Conservation (phyloP, 1,140 invertebrate species). For the Alviniconcha marisindica region DNA sequence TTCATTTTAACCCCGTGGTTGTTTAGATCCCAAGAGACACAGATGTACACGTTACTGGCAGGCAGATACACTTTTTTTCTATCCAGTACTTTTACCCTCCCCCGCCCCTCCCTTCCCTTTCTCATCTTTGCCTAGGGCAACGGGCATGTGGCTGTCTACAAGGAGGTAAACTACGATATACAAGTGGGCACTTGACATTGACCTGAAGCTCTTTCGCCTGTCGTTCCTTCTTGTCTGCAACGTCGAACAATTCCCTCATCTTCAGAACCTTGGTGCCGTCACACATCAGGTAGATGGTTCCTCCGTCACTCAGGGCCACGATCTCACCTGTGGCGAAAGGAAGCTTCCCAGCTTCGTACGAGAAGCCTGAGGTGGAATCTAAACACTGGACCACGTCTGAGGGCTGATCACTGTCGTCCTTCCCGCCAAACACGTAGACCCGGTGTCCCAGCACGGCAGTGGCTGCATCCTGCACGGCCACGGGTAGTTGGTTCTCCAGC, state of each 20-base stretch:
- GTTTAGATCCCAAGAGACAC: too few relatives aligned
- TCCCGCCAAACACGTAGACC: constrained; percentile 28
- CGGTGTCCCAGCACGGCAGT: constrained; percentile 2
- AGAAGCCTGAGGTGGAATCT: not conserved
- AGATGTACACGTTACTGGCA: too few relatives aligned
- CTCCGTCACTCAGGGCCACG: constrained; percentile 22
- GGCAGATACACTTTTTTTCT: too few relatives aligned
- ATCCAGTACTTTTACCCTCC: too few relatives aligned
- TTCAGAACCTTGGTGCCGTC: not conserved
- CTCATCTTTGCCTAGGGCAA: not conserved
- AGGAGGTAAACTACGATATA: not conserved
- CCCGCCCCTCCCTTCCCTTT: not conserved
- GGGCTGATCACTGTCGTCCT: not conserved
- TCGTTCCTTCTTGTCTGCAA: not conserved
- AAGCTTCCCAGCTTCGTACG: not conserved
- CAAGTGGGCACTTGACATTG: not conserved
- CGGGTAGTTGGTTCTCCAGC: not conserved
- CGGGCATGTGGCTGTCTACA: not conserved
- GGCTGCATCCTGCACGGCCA: not conserved
- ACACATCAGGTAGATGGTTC: constrained; percentile 4
- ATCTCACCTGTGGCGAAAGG: not conserved
- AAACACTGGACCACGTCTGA: not conserved
- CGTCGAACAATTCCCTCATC: not conserved
- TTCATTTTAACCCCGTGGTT: too few relatives aligned
- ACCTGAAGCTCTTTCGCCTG: not conserved